phyloP scores from a whole-genome alignment of 2,888 invertebrate genomes.

The Eurytoma californica region DNA sequence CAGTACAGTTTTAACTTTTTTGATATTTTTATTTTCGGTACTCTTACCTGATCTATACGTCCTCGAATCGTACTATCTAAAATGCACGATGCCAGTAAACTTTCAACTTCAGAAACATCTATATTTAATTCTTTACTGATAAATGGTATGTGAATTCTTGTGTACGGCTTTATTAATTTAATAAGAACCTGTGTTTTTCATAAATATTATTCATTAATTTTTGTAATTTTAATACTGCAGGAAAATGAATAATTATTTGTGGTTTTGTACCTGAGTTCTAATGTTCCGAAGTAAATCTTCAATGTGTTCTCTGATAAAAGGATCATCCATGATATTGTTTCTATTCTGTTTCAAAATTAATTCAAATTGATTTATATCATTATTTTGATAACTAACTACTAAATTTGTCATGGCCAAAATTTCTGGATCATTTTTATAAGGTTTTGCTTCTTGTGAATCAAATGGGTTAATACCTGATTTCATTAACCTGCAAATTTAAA shows the following conservation, averaged over 20 bases:
- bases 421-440: constrained; percentile 99
- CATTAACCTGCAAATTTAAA: constrained; percentile 85
- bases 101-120: constrained; percentile 96
- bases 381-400: constrained; percentile 97
- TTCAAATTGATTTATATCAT: constrained; percentile 99
- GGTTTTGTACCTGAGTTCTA: constrained; percentile 79
- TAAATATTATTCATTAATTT: constrained; percentile 57
- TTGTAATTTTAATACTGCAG: not conserved
- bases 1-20: too few species aligned
- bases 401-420: constrained; percentile 99
- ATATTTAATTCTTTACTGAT: constrained; percentile 96
- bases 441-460: constrained; percentile 99
- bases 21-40: too few species aligned
- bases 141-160: constrained; percentile 97
- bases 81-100: constrained; percentile 97
- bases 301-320: constrained; percentile 98
- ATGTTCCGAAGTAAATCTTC: constrained; percentile 97
- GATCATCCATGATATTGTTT: constrained; percentile 99
- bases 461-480: constrained; percentile 99
- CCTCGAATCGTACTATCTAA: constrained; percentile 94
- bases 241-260: constrained; percentile 33
- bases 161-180: constrained; percentile 98
- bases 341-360: constrained; percentile 94
- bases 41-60: constrained; percentile 87
- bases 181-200: constrained; percentile 87